A percentile compares a stretch with the other conserved stretches of the same genome.
phyloP scores from a whole-genome alignment of 2,888 invertebrate genomes.

The Lissonota sp. region DNA sequence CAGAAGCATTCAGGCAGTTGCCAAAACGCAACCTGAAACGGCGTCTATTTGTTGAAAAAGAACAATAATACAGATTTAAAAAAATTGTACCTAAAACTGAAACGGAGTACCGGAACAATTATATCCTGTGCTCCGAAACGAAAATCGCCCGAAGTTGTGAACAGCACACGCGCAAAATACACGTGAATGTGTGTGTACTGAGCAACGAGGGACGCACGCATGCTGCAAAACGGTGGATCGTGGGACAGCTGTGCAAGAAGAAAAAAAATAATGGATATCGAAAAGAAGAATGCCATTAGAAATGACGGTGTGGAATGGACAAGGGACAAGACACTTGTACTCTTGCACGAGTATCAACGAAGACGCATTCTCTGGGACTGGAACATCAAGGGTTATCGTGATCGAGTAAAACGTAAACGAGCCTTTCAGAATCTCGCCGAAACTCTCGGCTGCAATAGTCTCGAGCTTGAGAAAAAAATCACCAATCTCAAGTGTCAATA shows the following conservation, averaged over 20 bases:
- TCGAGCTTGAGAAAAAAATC: slow-evolving; percentile 77
- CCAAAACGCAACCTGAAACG: not conserved
- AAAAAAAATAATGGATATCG: slow-evolving; percentile 32
- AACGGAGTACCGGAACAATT: slow-evolving; percentile 1
- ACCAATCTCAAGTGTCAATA: slow-evolving; percentile 77
- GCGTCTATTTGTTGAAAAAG: slow-evolving; percentile 53
- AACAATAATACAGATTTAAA: not conserved
- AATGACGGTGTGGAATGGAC: slow-evolving; percentile 75
- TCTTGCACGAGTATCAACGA: slow-evolving; percentile 75
- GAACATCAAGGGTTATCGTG: slow-evolving; percentile 75
- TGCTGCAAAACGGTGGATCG: not conserved
- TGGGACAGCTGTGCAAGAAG: not conserved
- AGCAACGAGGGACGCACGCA: not conserved
- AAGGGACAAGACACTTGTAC: slow-evolving; percentile 75
- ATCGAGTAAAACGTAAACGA: slow-evolving; percentile 73
- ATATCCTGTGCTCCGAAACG: not conserved
- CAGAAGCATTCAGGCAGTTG: not conserved
- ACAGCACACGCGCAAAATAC: too few relatives aligned
- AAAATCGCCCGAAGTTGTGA: too few relatives aligned
- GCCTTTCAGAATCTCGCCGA: slow-evolving; percentile 77
- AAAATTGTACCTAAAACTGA: not conserved
- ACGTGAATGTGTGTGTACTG: too few relatives aligned
- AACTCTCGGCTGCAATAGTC: slow-evolving; percentile 73
- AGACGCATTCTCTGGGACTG: slow-evolving; percentile 77
- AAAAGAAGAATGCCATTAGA: slow-evolving; percentile 52